Evolutionary conservation across 2,888 invertebrate species (phyloP).

Genomic region (Lymantria monacha): DNA sequence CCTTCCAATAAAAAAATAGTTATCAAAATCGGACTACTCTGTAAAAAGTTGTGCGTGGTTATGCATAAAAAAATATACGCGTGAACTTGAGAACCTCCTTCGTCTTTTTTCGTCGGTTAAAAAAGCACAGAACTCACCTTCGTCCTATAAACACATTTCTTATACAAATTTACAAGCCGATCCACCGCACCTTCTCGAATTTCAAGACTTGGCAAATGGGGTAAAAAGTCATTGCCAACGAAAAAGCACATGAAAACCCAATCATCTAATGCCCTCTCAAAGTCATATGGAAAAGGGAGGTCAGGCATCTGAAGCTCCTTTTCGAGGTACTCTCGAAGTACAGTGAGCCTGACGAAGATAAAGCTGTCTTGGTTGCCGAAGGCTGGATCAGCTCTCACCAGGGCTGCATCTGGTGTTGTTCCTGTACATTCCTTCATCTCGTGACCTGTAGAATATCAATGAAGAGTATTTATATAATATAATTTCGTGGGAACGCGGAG

Average conservation of each 20-base stretch:
- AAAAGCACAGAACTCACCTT: conserved; percentile 81
- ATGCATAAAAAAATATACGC: no score
- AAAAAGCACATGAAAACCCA: conserved; percentile 99
- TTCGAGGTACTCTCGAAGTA: conserved; percentile 96
- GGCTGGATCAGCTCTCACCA: conserved; percentile 82
- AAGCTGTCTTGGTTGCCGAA: conserved; percentile 91
- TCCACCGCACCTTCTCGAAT: conserved; percentile 99
- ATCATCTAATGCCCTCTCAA: conserved; percentile 97
- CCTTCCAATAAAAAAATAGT: no score
- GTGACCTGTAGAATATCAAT: conserved; percentile 83
- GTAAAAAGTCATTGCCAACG: conserved; percentile 99
- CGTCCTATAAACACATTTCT: conserved; percentile 96
- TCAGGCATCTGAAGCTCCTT: conserved; percentile 94
- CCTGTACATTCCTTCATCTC: conserved; percentile 97
- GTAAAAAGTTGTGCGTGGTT: no score
- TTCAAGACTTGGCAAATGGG: conserved; percentile 98
- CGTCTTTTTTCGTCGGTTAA: no score
- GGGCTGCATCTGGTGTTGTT: conserved; percentile 81
- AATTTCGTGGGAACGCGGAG: background rate
- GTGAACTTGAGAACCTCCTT: no score
- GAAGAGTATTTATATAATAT: background rate
- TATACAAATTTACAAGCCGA: conserved; percentile 94
- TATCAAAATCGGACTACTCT: no score
- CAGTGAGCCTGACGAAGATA: conserved; percentile 96
- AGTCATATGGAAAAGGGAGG: conserved; percentile 96